Evolutionary conservation across 2,888 invertebrate species (phyloP), one percentile per base, ranked within the genome.

Genomic region (Xestobium rufovillosum): DNA sequence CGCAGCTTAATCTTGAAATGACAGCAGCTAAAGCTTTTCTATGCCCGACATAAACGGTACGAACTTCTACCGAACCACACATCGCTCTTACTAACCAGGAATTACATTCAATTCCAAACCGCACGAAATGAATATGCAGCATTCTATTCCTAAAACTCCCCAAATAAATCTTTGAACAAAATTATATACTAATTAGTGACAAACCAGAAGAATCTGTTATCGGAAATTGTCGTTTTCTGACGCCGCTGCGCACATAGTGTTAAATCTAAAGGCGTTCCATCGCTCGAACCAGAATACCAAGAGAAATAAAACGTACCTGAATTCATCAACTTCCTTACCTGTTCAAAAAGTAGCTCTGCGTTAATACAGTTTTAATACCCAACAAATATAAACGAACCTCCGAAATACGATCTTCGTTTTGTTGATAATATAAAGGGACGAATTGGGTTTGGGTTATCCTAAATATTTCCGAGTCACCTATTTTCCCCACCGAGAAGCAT

Each of bases 251-350:
- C 88, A 65, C 94, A 95, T 36, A 96, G 68, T 9, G 95, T 97
- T 41, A 98, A 77, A 71, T 98, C 97, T 59, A 94, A 80, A 6
- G 57, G 49, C 16, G 47, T 39, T n/a, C 53, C 52, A 14, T 56
- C 54, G 16, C 52, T 36, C 23, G 56, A 53, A 3, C 53, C 58
- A 17, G 63, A 66, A 38, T 57, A 76, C 84, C 87, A 88, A 0
- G 95, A 86, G 66, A 98, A 98, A 63, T 98, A 99, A 66, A 97
- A 97, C 23, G 94, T 95, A 8, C 97, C 97, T n/a, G 96, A 95
- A 62, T 92, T 95, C 3, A 98, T 71, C 36, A 98, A 70, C 65
- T 95, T 94, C 45, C 90, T 78, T 3, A 75, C 65, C 63, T 65
- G 27, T 26, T n/a, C n/a, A n/a, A n/a, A n/a, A n/a, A n/a, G n/a